These are phyloP conservation scores for Glaucidium brasilianum DNA, from an alignment of 2,113 vertebrate species.

Conservation along the genomic window DNA sequence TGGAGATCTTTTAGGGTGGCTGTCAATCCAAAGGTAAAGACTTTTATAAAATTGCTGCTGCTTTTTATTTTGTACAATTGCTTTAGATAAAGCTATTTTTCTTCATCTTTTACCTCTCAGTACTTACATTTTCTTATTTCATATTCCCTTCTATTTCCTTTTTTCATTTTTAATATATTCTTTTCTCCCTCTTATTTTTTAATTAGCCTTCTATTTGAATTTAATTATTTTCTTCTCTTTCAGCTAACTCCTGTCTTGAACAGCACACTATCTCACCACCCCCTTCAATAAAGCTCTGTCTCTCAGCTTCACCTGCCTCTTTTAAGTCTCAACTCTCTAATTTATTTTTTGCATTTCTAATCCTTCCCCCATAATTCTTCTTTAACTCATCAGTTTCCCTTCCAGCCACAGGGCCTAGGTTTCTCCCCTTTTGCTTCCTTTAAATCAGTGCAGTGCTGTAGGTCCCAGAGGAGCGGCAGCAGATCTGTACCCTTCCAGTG, in stretches of 20 bases:
- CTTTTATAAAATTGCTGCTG: conserved; percentile 28
- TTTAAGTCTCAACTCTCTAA: conserved; percentile 10
- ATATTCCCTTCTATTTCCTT: conserved; percentile 26
- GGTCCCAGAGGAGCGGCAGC: not conserved
- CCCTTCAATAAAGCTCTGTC: conserved; percentile 42
- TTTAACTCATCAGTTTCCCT: not conserved
- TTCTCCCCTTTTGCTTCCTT: not conserved
- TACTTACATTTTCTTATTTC: conserved; percentile 41
- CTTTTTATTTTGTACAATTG: conserved; percentile 50
- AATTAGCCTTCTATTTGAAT: conserved; percentile 57
- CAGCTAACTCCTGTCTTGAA: conserved; percentile 35
- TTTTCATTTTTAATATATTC: conserved; percentile 51
- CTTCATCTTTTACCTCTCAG: conserved; percentile 46
- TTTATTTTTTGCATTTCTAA: conserved; percentile 34
- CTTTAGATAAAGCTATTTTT: conserved; percentile 50
- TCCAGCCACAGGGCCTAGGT: not conserved
- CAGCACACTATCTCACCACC: conserved; percentile 29
- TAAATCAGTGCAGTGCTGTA: not conserved
- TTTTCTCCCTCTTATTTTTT: conserved; percentile 47
- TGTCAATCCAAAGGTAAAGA: conserved; percentile 60
- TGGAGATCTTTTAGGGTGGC: conserved; percentile 29
- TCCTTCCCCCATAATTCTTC: not conserved
- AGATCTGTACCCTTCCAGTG: not conserved
- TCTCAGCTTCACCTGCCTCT: conserved; percentile 29
- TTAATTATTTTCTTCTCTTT: conserved; percentile 58